Evolutionary conservation across 2,888 invertebrate genomes (phyloP), one percentile per base, ranked within the genome.

Genomic region (Litoditis marina): DNA sequence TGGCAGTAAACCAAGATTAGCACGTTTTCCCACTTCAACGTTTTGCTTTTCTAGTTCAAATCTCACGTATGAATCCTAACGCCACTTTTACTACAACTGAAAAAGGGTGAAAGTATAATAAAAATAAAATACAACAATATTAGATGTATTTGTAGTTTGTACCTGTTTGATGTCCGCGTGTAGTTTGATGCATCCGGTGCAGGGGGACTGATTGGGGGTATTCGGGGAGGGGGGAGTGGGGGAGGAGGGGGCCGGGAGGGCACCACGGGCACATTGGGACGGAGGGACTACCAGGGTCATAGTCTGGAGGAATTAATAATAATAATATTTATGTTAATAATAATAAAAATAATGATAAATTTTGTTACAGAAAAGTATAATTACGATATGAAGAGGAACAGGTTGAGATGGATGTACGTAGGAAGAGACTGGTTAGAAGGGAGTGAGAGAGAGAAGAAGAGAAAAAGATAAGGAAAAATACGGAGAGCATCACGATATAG

Each of bases 161-260:
- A 69, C 69, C 71, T 72, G 65, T 55, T 65, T 66, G 44, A 72
- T 68, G 5, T 72, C 68, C n/a, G 63, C 61, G 50, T 72, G 72
- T 47, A 72, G 61, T 32, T 72, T 69, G 39, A 64, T 61, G 32
- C 72, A 72, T 53, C 72, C 69, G 19, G 62, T 28, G 22, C 72
- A 72, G n/a, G 49, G 22, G 49, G 59, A 42, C 11, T 16, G 25
- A 4, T 39, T 39, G n/a, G n/a, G 27, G 25, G 49, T 13, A 22
- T 34, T 58, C 13, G 42, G 52, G 47, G 63, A 54, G 22, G 49
- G 39, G 31, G 51, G 39, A 16, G 42, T 19, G 27, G 55, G 56
- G 32, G 60, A 59, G 11, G 56, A 46, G 28, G 47, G 31, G 27
- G 56, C 51, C 31, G 65, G 60, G n/a, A 56, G 55, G 1, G 60